Evolutionary conservation across 2,888 invertebrate species (phyloP).

Genomic region (Drosophila peninsularis): DNA sequence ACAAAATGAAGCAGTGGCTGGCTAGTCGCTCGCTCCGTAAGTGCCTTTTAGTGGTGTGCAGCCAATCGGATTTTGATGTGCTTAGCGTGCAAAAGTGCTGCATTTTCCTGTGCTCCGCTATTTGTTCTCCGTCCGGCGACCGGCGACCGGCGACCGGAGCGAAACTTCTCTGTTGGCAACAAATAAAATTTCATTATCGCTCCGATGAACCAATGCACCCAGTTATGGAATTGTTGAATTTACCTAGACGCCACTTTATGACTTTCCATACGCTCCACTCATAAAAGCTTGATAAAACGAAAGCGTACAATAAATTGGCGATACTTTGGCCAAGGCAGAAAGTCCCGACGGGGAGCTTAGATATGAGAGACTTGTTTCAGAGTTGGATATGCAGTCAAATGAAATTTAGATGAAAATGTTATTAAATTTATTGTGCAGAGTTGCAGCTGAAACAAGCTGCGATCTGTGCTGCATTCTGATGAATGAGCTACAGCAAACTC

Average conservation of each 20-base stretch:
- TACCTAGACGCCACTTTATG: slow-evolving; percentile 1
- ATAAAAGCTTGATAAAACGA: slow-evolving; percentile 15
- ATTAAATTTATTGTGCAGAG: too few species aligned
- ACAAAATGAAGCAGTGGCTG: slow-evolving; percentile 27
- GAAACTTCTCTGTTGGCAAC: slow-evolving; percentile 5
- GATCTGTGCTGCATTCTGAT: too few species aligned
- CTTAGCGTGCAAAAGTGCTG: slow-evolving; percentile 47
- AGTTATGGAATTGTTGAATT: slow-evolving; percentile 12
- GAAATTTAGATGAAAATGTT: background rate
- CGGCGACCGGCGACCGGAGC: background rate
- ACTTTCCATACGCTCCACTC: background rate
- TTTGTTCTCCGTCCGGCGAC: slow-evolving; percentile 8
- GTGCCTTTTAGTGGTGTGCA: slow-evolving; percentile 61
- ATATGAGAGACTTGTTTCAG: background rate
- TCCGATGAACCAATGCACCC: slow-evolving; percentile 8
- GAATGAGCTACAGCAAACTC: too few species aligned
- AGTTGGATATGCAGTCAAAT: background rate
- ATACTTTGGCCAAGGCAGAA: background rate
- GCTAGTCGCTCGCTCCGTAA: slow-evolving; percentile 16
- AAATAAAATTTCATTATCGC: slow-evolving; percentile 34
- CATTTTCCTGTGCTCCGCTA: slow-evolving; percentile 32
- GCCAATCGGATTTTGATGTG: slow-evolving; percentile 62
- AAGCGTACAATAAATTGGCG: background rate
- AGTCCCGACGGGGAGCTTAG: background rate
- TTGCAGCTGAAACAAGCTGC: too few species aligned